Percentiles rank a stretch among this genome's conserved stretches.
These are phyloP conservation scores for Pharmacophagus antenor DNA, from an alignment of 2,888 invertebrate genomes.

Conservation along the genomic window DNA sequence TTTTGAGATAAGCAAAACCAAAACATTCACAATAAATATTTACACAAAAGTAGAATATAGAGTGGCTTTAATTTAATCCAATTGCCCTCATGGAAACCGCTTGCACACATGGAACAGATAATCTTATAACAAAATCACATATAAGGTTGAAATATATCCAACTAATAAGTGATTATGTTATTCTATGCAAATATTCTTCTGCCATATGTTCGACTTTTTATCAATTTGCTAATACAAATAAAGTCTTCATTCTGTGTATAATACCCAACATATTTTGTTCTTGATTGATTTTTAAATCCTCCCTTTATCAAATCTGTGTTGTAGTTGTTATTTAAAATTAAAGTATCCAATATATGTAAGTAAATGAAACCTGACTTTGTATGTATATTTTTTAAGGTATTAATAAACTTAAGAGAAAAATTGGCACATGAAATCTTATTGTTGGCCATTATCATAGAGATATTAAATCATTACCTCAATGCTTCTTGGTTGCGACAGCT, in stretches of 20 bases:
- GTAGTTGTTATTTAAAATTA: too few relatives aligned
- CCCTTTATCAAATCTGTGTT: too few relatives aligned
- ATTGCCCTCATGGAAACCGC: conserved; percentile 20
- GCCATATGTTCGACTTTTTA: background rate
- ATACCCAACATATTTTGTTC: too few relatives aligned
- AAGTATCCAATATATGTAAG: too few relatives aligned
- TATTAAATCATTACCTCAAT: conserved; percentile 51
- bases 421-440: background rate
- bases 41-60: conserved; percentile 3
- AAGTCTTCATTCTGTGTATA: too few relatives aligned
- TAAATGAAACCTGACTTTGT: too few relatives aligned
- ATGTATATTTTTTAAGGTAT: too few relatives aligned
- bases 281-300: too few relatives aligned
- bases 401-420: too few relatives aligned
- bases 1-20: too few relatives aligned
- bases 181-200: background rate
- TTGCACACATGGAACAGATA: conserved; percentile 6
- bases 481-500: conserved; percentile 64
- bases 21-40: conserved; percentile 1
- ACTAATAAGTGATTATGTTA: background rate
- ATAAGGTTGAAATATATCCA: conserved; percentile 6
- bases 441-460: background rate
- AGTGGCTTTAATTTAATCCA: conserved; percentile 20
- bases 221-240: background rate
- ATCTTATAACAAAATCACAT: conserved; percentile 18